Conservation (phyloP, 2,888 invertebrate species). For the Oxytorus armatus region DNA sequence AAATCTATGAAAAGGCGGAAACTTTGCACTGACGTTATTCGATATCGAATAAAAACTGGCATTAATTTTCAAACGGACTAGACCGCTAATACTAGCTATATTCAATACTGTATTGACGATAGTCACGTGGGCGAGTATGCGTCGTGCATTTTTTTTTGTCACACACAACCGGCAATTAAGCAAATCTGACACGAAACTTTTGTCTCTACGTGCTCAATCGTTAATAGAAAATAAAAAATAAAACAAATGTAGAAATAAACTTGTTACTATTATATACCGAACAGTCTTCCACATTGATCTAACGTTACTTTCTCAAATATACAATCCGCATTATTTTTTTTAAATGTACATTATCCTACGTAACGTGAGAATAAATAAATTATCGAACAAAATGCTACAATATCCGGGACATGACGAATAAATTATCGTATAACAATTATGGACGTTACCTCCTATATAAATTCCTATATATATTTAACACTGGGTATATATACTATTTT, state of each 20-base stretch:
- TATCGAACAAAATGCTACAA: constrained; percentile 40
- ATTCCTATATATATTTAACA: constrained; percentile 53
- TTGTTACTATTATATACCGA: constrained; percentile 43
- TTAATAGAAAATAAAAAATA: constrained; percentile 20
- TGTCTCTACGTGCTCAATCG: constrained; percentile 25
- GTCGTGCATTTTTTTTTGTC: constrained; percentile 22
- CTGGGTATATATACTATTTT: constrained; percentile 38
- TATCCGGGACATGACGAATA: constrained; percentile 44
- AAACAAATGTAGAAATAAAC: constrained; percentile 40
- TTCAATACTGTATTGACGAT: constrained; percentile 73
- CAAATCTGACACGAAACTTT: constrained; percentile 49
- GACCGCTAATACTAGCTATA: constrained; percentile 75
- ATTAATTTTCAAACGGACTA: constrained; percentile 70
- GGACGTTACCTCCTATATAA: constrained; percentile 60
- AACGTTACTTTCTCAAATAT: constrained; percentile 54
- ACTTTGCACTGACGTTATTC: constrained; percentile 34
- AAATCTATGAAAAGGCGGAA: constrained; percentile 26
- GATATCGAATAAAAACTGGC: constrained; percentile 43
- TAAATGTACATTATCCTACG: constrained; percentile 42
- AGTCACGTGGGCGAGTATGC: constrained; percentile 14
- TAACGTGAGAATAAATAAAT: constrained; percentile 54
- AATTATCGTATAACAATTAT: constrained; percentile 58
- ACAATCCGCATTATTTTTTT: constrained; percentile 36
- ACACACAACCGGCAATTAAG: constrained; percentile 52
- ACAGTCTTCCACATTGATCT: constrained; percentile 62